Percentiles rank a stretch among this genome's conserved stretches.
Conservation (phyloP, 1,140 invertebrate genomes). For the Carcinoscorpius rotundicauda region DNA sequence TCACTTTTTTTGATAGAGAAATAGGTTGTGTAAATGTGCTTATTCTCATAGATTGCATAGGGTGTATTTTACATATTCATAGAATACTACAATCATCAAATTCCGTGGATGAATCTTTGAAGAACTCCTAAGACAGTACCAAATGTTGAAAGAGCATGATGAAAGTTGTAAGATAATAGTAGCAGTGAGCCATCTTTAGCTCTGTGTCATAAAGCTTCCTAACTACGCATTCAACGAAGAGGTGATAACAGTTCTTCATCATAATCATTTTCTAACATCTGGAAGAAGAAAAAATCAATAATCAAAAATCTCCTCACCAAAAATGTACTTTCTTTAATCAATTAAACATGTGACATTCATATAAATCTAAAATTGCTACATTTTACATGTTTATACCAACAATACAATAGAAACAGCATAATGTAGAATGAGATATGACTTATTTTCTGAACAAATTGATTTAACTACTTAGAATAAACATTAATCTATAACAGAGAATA, state of each 20-base stretch:
- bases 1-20: too few species aligned
- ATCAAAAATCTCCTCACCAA: background rate
- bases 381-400: slow-evolving; percentile 7
- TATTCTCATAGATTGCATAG: too few species aligned
- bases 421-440: slow-evolving; percentile 11
- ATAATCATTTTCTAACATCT: slow-evolving; percentile 13
- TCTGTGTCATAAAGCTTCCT: slow-evolving; percentile 12
- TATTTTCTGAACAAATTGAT: background rate
- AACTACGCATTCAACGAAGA: slow-evolving; percentile 7
- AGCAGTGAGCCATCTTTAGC: slow-evolving; percentile 13
- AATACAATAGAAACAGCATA: slow-evolving; percentile 10
- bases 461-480: too few species aligned
- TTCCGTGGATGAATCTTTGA: background rate
- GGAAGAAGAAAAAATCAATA: background rate
- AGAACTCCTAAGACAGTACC: slow-evolving; percentile 10
- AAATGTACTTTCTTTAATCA: background rate
- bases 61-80: too few species aligned
- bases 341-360: background rate
- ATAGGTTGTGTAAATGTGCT: too few species aligned
- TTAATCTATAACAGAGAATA: too few species aligned
- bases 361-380: slow-evolving; percentile 10
- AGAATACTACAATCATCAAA: too few species aligned
- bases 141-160: slow-evolving; percentile 13
- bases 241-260: slow-evolving; percentile 14
- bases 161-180: slow-evolving; percentile 5